These are phyloP conservation scores for Catocala sponsa DNA, from an alignment of 2,888 invertebrate genomes.

Conservation along the genomic window DNA sequence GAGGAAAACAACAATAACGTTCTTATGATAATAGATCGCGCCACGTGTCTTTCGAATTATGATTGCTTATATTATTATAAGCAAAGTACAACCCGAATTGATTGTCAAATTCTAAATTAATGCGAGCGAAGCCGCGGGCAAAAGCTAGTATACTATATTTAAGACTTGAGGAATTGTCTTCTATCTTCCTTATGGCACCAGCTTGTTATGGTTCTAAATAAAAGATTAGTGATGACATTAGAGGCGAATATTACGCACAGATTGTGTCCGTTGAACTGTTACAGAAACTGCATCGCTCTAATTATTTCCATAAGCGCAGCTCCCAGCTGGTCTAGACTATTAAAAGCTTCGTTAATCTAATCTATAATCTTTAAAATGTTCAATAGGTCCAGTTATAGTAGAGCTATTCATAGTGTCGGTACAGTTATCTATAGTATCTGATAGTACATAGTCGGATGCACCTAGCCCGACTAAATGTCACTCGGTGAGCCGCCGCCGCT, in stretches of 20 bases:
- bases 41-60: no score
- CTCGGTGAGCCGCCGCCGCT: conserved; percentile 81
- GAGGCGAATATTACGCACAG: neutral
- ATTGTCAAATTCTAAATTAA: no score
- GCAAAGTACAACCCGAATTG: no score
- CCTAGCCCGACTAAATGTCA: conserved; percentile 85
- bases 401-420: conserved; percentile 48
- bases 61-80: no score
- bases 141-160: conserved; percentile 2
- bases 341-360: conserved; percentile 4
- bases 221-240: neutral
- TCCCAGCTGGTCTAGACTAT: conserved; percentile 1
- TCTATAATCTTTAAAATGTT: conserved; percentile 41
- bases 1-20: no score
- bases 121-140: no score
- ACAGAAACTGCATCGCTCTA: conserved; percentile 1
- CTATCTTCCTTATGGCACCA: no score
- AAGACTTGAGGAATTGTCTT: neutral
- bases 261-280: neutral
- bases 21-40: no score
- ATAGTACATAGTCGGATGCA: conserved; percentile 79
- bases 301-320: neutral
- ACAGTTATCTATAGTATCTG: conserved; percentile 61
- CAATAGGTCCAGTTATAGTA: conserved; percentile 42
- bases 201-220: neutral